Evolutionary conservation across 64 coral and sea anemone genomes (phyloP).

Genomic region (Platygyra sinensis): DNA sequence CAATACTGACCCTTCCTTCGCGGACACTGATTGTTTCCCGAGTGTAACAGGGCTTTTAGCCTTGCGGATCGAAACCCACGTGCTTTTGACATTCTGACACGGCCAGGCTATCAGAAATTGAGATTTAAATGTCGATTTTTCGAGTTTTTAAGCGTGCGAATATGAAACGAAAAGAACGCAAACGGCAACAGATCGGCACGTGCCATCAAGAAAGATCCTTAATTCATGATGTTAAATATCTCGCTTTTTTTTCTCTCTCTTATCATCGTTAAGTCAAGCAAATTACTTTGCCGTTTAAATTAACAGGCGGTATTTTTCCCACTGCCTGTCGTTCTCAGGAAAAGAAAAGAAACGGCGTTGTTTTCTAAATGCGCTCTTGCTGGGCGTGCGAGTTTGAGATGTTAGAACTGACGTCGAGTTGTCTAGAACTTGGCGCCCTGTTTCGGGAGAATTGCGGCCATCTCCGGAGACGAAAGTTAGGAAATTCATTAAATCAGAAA

Average conservation of each 20-base stretch:
- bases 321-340: background rate
- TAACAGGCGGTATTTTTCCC: background rate
- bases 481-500: slow-evolving; percentile 31
- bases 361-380: background rate
- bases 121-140: background rate
- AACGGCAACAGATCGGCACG: too few species aligned
- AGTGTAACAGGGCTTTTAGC: slow-evolving; percentile 1
- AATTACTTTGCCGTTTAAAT: background rate
- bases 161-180: slow-evolving; percentile 9
- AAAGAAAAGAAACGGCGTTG: background rate
- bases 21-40: background rate
- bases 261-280: background rate
- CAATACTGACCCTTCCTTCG: background rate
- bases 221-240: background rate
- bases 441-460: background rate
- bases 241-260: background rate
- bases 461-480: background rate
- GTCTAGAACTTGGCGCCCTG: background rate
- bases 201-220: background rate
- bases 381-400: background rate
- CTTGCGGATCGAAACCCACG: background rate
- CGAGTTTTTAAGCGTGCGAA: slow-evolving; percentile 5
- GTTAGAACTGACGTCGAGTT: background rate
- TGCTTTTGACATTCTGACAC: background rate
- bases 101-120: background rate